phyloP scores from a whole-genome alignment of 2,888 invertebrate genomes.

The Athalia rosae region DNA sequence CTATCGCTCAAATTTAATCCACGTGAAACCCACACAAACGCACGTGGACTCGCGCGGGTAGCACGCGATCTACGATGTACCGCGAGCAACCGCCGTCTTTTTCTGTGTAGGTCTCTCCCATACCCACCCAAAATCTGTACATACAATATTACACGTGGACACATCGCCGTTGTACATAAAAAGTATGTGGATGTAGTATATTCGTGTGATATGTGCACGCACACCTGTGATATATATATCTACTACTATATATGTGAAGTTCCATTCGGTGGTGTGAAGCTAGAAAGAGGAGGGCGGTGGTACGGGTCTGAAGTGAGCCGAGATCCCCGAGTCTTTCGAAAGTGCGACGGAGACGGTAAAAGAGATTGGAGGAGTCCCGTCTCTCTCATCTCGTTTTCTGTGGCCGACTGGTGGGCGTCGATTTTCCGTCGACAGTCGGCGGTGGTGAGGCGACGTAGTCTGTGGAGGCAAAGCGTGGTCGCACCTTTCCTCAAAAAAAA shows the following conservation, averaged over 20 bases:
- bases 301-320: no score
- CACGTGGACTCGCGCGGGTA: slow-evolving; percentile 24
- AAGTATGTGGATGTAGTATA: no score
- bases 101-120: slow-evolving; percentile 39
- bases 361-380: slow-evolving; percentile 7
- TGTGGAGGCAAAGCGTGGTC: slow-evolving; percentile 62
- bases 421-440: slow-evolving; percentile 67
- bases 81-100: slow-evolving; percentile 16
- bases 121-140: slow-evolving; percentile 26
- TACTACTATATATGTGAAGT: no score
- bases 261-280: no score
- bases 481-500: slow-evolving; percentile 30
- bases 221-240: no score
- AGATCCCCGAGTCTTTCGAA: slow-evolving; percentile 29
- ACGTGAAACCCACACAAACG: slow-evolving; percentile 25
- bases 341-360: slow-evolving; percentile 45
- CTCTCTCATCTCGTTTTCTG: slow-evolving; percentile 39
- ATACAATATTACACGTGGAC: no score
- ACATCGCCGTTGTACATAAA: no score
- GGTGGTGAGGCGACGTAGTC: slow-evolving; percentile 68
- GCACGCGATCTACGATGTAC: slow-evolving; percentile 24
- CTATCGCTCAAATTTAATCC: no score
- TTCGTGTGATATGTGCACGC: no score
- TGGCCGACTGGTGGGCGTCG: slow-evolving; percentile 67
- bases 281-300: no score